Conservation (phyloP, 1,140 invertebrate species). For the Condylostylus longicornis region DNA sequence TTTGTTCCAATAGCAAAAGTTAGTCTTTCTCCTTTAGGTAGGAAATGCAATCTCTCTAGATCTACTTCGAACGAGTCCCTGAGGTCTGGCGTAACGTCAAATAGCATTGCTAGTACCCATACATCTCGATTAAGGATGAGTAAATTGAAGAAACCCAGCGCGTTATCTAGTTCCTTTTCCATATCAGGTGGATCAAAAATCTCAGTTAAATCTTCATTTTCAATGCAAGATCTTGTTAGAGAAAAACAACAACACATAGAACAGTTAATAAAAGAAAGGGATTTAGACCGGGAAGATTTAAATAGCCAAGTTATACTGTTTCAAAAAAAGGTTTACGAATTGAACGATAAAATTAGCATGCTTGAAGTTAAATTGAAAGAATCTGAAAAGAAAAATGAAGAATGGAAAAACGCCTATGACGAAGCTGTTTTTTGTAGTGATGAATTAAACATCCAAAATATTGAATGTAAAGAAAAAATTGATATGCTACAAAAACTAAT, state of each 20-base stretch:
- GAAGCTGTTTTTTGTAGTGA: constrained; percentile 68
- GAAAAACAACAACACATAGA: constrained; percentile 90
- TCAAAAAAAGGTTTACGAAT: constrained; percentile 30
- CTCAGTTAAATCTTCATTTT: no score
- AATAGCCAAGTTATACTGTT: constrained; percentile 37
- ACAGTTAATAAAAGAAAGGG: constrained; percentile 72
- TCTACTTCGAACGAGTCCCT: constrained; percentile 75
- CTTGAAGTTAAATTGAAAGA: constrained; percentile 61
- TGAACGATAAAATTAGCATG: constrained; percentile 19
- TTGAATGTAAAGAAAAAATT: no score
- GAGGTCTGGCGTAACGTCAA: constrained; percentile 54
- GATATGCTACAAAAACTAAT: no score
- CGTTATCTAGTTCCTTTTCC: no score
- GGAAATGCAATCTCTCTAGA: constrained; percentile 49
- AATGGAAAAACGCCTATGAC: constrained; percentile 80
- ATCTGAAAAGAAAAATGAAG: constrained; percentile 76
- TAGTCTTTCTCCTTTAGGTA: constrained; percentile 60
- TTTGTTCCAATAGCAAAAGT: constrained; percentile 86
- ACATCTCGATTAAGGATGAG: constrained; percentile 31
- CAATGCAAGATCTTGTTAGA: constrained; percentile 62
- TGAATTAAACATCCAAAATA: constrained; percentile 75
- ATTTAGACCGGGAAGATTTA: constrained; percentile 72
- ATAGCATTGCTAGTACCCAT: constrained; percentile 49
- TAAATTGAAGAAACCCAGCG: constrained; percentile 21
- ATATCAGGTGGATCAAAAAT: no score